phyloP scores from a whole-genome alignment of 2,797 vertebrate genomes.

The Sarcophilus harrisii region DNA sequence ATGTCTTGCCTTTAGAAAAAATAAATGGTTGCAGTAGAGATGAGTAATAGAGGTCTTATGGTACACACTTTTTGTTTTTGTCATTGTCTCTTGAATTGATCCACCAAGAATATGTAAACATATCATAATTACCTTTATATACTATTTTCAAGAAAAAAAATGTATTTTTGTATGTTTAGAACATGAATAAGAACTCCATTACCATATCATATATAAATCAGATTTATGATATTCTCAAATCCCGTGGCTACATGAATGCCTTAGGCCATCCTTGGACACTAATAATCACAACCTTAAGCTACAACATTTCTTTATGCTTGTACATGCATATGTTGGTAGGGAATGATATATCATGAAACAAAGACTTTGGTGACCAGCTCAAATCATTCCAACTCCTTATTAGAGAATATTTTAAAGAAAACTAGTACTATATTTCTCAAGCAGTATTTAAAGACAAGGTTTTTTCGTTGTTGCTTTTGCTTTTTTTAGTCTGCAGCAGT shows the following conservation, averaged over 20 bases:
- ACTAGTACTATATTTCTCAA: not conserved
- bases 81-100: not conserved
- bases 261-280: not conserved
- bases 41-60: not conserved
- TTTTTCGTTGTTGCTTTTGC: not conserved
- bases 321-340: not conserved
- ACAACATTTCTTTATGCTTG: not conserved
- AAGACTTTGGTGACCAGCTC: not conserved
- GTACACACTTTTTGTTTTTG: not conserved
- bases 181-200: not conserved
- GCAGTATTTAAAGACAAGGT: not conserved
- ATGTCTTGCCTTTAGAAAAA: not conserved
- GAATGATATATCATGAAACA: not conserved
- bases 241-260: not conserved
- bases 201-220: not conserved
- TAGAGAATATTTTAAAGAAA: not conserved
- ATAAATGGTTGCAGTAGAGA: constrained; percentile 18
- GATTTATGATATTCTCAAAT: not conserved
- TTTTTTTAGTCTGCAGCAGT: not conserved
- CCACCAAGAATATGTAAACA: not conserved
- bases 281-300: not conserved
- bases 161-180: constrained; percentile 3
- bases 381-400: not conserved
- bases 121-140: constrained; percentile 35
- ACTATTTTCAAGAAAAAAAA: constrained; percentile 18